Evolutionary conservation across 1,140 invertebrate genomes (phyloP).

Genomic region (Brachystomella parvula): DNA sequence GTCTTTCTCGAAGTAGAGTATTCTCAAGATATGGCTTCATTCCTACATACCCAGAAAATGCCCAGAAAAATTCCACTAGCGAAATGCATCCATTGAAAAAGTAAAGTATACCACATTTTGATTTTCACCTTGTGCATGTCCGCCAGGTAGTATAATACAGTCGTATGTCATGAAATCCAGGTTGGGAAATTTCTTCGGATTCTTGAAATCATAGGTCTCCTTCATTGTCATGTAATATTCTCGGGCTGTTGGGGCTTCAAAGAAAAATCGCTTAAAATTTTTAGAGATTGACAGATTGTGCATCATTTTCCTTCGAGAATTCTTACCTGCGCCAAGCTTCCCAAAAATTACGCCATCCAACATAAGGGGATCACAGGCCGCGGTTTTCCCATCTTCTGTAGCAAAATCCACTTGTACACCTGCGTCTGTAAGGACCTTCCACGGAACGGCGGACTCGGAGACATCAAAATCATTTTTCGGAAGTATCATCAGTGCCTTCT

Average conservation of each 20-base stretch:
- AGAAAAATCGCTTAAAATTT: background rate
- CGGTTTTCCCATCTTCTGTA: slow-evolving; percentile 23
- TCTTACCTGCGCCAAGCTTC: slow-evolving; percentile 28
- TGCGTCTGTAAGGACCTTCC: slow-evolving; percentile 23
- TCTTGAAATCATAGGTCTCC: slow-evolving; percentile 18
- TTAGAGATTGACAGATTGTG: too few species aligned
- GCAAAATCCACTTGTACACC: slow-evolving; percentile 25
- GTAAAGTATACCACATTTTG: background rate
- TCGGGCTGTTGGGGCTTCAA: background rate
- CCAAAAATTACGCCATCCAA: slow-evolving; percentile 33
- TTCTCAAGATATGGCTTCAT: slow-evolving; percentile 34
- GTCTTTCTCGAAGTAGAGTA: slow-evolving; percentile 21
- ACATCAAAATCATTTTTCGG: slow-evolving; percentile 33
- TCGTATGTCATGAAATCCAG: slow-evolving; percentile 30
- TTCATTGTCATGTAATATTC: slow-evolving; percentile 28
- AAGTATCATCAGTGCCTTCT: slow-evolving; percentile 24
- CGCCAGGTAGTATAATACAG: slow-evolving; percentile 30
- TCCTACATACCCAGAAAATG: slow-evolving; percentile 13
- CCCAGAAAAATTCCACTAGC: background rate
- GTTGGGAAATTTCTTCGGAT: slow-evolving; percentile 20
- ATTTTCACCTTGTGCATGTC: slow-evolving; percentile 31
- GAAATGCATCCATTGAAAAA: background rate
- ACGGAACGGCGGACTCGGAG: slow-evolving; percentile 28
- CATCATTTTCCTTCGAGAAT: slow-evolving; percentile 23
- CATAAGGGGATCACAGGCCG: slow-evolving; percentile 28